These are phyloP conservation scores for Eupeodes latifasciatus DNA, from an alignment of 2,888 invertebrate species.

Conservation along the genomic window DNA sequence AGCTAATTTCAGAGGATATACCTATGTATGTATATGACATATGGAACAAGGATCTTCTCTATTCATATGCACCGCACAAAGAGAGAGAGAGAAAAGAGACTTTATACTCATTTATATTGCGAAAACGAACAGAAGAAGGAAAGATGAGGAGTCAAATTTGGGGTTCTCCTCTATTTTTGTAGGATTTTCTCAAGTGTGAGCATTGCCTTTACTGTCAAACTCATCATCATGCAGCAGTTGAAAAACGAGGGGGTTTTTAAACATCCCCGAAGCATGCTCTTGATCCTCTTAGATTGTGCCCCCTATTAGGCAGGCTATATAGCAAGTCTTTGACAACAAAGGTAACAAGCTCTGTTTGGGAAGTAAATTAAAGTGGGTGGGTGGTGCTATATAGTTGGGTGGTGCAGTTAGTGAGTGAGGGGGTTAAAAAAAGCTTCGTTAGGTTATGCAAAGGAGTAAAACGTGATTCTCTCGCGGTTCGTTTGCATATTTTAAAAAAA, in stretches of 20 bases:
- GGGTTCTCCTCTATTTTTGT: conserved; percentile 6
- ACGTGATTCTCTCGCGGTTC: conserved; percentile 59
- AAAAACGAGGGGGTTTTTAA: conserved; percentile 16
- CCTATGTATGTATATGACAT: neutral
- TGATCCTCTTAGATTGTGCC: conserved; percentile 50
- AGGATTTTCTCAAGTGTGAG: neutral
- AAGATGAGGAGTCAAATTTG: conserved; percentile 54
- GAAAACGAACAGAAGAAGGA: conserved; percentile 38
- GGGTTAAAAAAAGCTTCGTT: conserved; percentile 35
- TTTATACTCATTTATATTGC: neutral
- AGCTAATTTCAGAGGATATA: conserved; percentile 68
- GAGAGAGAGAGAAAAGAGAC: neutral
- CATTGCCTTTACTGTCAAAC: conserved; percentile 52
- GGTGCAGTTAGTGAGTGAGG: too few relatives aligned
- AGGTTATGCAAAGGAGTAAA: conserved; percentile 38
- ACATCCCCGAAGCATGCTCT: conserved; percentile 40
- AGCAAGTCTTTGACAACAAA: conserved; percentile 64
- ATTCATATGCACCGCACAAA: conserved; percentile 17
- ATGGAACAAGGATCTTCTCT: conserved; percentile 52
- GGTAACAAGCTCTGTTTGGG: conserved; percentile 61
- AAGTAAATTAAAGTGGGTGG: conserved; percentile 53
- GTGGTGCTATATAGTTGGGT: neutral
- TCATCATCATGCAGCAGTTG: conserved; percentile 22
- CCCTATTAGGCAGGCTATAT: neutral
- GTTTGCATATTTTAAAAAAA: conserved; percentile 63